phyloP scores from a whole-genome alignment of 23 tunicate species.

The Clavelina lepadiformis region DNA sequence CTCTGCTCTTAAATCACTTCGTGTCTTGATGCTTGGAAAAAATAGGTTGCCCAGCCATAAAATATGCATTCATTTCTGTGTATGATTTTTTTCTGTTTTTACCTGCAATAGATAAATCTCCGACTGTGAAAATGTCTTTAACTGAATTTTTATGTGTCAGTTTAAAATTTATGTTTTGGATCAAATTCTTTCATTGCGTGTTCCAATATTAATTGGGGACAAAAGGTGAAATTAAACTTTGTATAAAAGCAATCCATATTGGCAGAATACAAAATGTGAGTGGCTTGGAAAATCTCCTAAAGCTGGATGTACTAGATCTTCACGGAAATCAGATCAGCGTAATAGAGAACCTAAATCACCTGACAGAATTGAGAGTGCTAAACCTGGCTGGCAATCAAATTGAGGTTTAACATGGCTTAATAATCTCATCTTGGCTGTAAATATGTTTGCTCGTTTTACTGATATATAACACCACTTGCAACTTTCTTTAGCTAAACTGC shows the following conservation, averaged over 20 bases:
- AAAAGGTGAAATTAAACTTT: too few relatives aligned
- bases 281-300: constrained; percentile 63
- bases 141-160: too few relatives aligned
- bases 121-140: too few relatives aligned
- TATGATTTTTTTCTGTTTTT: background rate
- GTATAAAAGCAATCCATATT: too few relatives aligned
- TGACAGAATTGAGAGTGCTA: constrained; percentile 71
- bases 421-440: background rate
- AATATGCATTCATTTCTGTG: background rate
- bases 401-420: too few relatives aligned
- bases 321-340: constrained; percentile 81
- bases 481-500: background rate
- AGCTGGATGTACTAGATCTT: constrained; percentile 93
- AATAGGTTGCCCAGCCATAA: constrained; percentile 80
- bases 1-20: constrained; percentile 71
- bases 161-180: too few relatives aligned
- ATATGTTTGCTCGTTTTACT: background rate
- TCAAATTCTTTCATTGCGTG: too few relatives aligned
- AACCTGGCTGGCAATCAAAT: constrained; percentile 97
- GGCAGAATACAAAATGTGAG: constrained; percentile 62
- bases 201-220: too few relatives aligned
- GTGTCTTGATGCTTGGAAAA: constrained; percentile 99
- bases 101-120: too few relatives aligned
- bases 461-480: background rate
- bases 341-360: constrained; percentile 67